These are phyloP conservation scores for Griposia aprilina DNA, from an alignment of 2,888 invertebrate genomes.

Conservation along the genomic window DNA sequence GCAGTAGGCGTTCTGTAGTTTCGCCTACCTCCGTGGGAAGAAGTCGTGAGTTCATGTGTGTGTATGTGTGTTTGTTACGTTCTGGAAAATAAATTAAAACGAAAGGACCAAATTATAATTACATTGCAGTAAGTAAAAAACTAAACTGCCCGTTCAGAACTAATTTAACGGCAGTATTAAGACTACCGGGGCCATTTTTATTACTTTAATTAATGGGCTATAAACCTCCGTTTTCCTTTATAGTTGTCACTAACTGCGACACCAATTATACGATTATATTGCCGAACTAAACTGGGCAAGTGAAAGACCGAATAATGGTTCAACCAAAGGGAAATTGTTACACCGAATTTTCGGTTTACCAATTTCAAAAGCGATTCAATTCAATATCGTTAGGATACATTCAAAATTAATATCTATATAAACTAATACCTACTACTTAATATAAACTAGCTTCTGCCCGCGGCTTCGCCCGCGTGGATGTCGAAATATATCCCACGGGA, in stretches of 20 bases:
- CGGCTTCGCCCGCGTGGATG: too few relatives aligned
- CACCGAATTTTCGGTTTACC: constrained; percentile 1
- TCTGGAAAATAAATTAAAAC: background rate
- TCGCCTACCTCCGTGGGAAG: background rate
- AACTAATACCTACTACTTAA: too few relatives aligned
- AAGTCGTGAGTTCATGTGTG: background rate
- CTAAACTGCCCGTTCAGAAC: constrained; percentile 29
- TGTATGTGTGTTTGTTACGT: background rate
- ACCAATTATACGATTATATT: constrained; percentile 31
- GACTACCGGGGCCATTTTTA: constrained; percentile 30
- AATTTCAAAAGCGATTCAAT: background rate
- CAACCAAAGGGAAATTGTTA: background rate
- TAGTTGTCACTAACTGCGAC: constrained; percentile 18
- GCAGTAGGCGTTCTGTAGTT: background rate
- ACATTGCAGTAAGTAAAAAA: constrained; percentile 23
- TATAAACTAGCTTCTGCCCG: too few relatives aligned
- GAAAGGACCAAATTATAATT: background rate
- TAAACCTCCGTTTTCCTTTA: constrained; percentile 34
- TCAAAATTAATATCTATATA: background rate
- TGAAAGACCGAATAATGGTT: constrained; percentile 10
- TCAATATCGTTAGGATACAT: background rate
- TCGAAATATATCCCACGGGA: too few relatives aligned
- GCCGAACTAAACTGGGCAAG: constrained; percentile 13
- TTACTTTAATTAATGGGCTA: constrained; percentile 43
- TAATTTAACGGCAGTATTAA: constrained; percentile 37